Base-by-base conservation (phyloP, 1,140 invertebrate genomes). In the Gryllus bimaculatus region DNA sequence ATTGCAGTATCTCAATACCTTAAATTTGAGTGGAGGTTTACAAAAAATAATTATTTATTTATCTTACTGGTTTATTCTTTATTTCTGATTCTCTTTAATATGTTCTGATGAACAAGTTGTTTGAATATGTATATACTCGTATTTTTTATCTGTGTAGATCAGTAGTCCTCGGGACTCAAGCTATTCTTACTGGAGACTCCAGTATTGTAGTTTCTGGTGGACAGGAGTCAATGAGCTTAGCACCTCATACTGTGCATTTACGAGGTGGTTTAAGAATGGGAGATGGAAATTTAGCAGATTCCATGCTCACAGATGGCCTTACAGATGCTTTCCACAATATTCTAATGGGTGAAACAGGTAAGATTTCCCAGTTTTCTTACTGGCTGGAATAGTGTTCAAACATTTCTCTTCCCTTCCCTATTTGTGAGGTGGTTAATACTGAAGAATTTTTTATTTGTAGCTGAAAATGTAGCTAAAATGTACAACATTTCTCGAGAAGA, bases 291-390 rank as follows among this genome's bases (percentile, higher is more conserved):
- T 82, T 96, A 79, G 81, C 87, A 15, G 95, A 96, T 85, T 90
- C 92, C 1, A 89, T 96, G 88, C 49, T 95, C 10, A 82, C 83
- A 39, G 95, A 97, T 89, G 95, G 94, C 3, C 87, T 97, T 8
- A 94, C 89, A 8, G 94, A 96, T 88, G 92, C 93, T 12, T 94
- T 96, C 85, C 83, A 90, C 82, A 88, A 90, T 81, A 90, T 93
- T 80, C 93, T 94, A 82, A 96, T 97, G 95, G 95, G 94, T 79
- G 86, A 93, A 75, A 97, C 95, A 82, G 93, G 93, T 94, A 86
- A 79, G 47, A 48, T 39, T 21, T 21, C n/a, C 47, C n/a, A n/a
- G 48, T 26, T 78, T 48, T 78, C 48, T 78, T n/a, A 73, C n/a
- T 15, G 26, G 7, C 10, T 21, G 26, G 8, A 5, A 75, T 15